Percentiles rank a stretch among this genome's conserved stretches.
Evolutionary conservation across 2,888 invertebrate genomes (phyloP).

Genomic region (Chymomyza fuscimana): DNA sequence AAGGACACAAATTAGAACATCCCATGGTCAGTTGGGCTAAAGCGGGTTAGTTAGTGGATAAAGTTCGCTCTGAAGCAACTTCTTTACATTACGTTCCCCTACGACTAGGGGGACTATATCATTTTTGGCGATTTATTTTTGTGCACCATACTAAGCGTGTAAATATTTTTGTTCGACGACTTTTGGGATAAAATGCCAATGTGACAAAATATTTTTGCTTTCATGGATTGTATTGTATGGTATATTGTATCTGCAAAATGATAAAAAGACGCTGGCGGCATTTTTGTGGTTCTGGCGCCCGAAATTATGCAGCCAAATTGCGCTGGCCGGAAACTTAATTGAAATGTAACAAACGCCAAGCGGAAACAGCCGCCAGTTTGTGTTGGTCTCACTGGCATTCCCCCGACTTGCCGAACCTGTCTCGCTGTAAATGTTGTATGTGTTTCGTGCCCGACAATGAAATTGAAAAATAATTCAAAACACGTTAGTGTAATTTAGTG

Average conservation of each 20-base stretch:
- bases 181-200: conserved; percentile 34
- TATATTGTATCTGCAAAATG: conserved; percentile 60
- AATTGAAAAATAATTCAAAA: conserved; percentile 78
- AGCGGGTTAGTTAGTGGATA: not conserved
- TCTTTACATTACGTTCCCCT: too few relatives aligned
- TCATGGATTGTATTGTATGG: conserved; percentile 19
- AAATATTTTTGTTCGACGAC: conserved; percentile 24
- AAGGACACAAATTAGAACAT: conserved; percentile 79
- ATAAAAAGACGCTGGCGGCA: conserved; percentile 63
- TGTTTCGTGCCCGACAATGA: conserved; percentile 68
- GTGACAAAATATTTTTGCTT: conserved; percentile 57
- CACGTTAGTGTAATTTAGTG: conserved; percentile 78
- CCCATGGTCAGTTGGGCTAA: conserved; percentile 58
- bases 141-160: not conserved
- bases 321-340: conserved; percentile 62
- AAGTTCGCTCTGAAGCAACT: too few relatives aligned
- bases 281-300: conserved; percentile 11
- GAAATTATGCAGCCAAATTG: conserved; percentile 16
- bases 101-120: too few relatives aligned
- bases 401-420: not conserved
- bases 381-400: not conserved
- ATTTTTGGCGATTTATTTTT: not conserved
- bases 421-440: conserved; percentile 21
- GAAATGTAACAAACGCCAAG: conserved; percentile 67
- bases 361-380: conserved; percentile 54